These are phyloP conservation scores for Dioctria linearis DNA, from an alignment of 2,888 invertebrate genomes.

Conservation along the genomic window DNA sequence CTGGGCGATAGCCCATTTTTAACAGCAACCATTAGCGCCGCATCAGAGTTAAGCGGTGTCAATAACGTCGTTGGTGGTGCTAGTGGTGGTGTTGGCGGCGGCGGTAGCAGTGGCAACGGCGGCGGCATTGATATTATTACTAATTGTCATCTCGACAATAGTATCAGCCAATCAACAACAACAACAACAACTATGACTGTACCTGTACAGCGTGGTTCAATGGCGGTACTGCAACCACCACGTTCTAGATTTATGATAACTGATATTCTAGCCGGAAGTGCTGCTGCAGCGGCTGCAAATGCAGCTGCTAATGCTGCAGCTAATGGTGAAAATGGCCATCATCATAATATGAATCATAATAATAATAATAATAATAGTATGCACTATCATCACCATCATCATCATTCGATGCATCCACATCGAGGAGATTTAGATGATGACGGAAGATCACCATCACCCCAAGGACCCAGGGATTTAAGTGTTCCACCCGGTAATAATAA, in stretches of 20 bases:
- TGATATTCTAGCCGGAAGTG: conserved; percentile 82
- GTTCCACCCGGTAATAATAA: conserved; percentile 59
- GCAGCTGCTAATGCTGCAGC: conserved; percentile 60
- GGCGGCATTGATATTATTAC: conserved; percentile 66
- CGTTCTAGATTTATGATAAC: conserved; percentile 92
- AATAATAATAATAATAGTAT: conserved; percentile 16
- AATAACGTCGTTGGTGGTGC: conserved; percentile 50
- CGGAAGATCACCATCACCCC: conserved; percentile 70
- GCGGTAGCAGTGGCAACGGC: conserved; percentile 65
- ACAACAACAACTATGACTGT: conserved; percentile 69
- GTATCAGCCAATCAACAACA: conserved; percentile 63
- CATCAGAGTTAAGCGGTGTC: conserved; percentile 57
- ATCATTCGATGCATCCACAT: conserved; percentile 59
- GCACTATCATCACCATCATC: conserved; percentile 58
- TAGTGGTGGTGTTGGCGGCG: conserved; percentile 63
- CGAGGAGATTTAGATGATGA: conserved; percentile 61
- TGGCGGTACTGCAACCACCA: conserved; percentile 78
- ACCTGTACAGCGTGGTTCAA: conserved; percentile 70
- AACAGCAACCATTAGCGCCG: conserved; percentile 57
- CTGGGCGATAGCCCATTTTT: conserved; percentile 61
- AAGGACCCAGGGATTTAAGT: conserved; percentile 63
- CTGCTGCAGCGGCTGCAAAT: conserved; percentile 70
- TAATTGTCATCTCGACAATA: conserved; percentile 57
- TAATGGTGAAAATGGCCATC: conserved; percentile 44
- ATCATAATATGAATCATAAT: conserved; percentile 11